Base-by-base conservation (phyloP, 2,113 vertebrate species). In the Coreoperca whiteheadi region DNA sequence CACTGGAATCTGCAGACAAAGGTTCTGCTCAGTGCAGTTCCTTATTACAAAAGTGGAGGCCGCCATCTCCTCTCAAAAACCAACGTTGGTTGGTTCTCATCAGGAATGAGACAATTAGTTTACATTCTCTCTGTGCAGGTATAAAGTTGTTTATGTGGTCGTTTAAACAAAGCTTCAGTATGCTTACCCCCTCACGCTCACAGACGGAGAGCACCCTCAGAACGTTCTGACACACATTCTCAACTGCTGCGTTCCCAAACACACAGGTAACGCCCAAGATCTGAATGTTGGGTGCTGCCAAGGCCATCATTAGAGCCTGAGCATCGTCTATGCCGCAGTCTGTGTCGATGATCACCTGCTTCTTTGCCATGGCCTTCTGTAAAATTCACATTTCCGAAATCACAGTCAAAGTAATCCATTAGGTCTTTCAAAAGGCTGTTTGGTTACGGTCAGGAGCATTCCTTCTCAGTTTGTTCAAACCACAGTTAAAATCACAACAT, bases 271-370 rank as follows among this genome's bases (percentile, higher is more conserved):
- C 39, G 0, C 82, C 96, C 81, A 96, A 59, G 32, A 96, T 41
- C 51, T 92, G 87, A 5, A 95, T 63, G 32, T 86, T 39, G 2
- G 95, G 92, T 0, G 94, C 92, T 0, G 90, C 93, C 25, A 96
- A 50, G 12, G 95, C 95, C 93, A 96, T 82, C 84, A 96, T 92
- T 34, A 96, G 84, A 0, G 95, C 96, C 89, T 95, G 95, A 41
- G 95, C 96, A 21, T 96, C 96, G 0, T 96, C 96, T 4, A 96
- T 95, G 34, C 96, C 96, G 30, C 95, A 95, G 91, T 96, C 96
- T 0, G 94, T 95, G 88, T 96, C 96, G 9, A 96, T 92, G 51
- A 96, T 87, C 61, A 96, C 61, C 87, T 93, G 70, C 87, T 93
- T 96, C 77, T 92, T 86, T 6, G 87, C 82, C 95, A 96, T 96